Evolutionary conservation across 2,113 vertebrate species (phyloP), one percentile per base, ranked within the genome.

Genomic region (Seriola dumerili): DNA sequence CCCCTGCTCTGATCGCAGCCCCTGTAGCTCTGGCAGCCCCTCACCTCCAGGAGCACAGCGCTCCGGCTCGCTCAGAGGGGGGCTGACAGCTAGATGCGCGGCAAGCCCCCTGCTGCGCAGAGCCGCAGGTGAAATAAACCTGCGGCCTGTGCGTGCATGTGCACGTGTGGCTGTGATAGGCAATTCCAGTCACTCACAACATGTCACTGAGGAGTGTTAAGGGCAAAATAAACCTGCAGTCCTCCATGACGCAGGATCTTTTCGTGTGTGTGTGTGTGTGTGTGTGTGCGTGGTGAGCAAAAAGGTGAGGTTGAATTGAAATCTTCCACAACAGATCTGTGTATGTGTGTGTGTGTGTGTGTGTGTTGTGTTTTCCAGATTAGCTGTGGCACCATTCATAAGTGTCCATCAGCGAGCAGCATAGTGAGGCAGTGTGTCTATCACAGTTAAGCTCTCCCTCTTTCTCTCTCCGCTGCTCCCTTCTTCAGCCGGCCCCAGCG

Each of bases 361-460:
- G 65, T 48, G 58, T 16, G 46, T 5, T 46, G 25, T 19, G 9
- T 55, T 72, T 36, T 81, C 67, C 64, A 80, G 70, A 62, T 72
- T 63, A 75, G 80, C 90, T 76, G 78, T 42, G 25, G 86, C 83
- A 42, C 23, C 76, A 59, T 89, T 90, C 74, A 81, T 90, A 91
- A 88, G 84, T 84, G 93, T 91, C 92, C 86, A 85, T 93, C 91
- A 94, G 76, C 14, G 54, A 63, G 48, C 57, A 25, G 78, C 55
- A 52, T 23, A 73, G 78, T 17, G 46, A 85, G 84, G 80, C 89
- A 67, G 64, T 25, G 84, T 83, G 92, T 89, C 89, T 54, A 91
- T 93, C 89, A 88, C 71, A 36, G 72, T 65, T 81, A 55, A 86
- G 65, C 48, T 9, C 16, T 78, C 78, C 87, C 40, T 81, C 79